These are phyloP conservation scores for Drosophila virilis DNA, from an alignment of 1,140 invertebrate genomes.

Conservation along the genomic window DNA sequence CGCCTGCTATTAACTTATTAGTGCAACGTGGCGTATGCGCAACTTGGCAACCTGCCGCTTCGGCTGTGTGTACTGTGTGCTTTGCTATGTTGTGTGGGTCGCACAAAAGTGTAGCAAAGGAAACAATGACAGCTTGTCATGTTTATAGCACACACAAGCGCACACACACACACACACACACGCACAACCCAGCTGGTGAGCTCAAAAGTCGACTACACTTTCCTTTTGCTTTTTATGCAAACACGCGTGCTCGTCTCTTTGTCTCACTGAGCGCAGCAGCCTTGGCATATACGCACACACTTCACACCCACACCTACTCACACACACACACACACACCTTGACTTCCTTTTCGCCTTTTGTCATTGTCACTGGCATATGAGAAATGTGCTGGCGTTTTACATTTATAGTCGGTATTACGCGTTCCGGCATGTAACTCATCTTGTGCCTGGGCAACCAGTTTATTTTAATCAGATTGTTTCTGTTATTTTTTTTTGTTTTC, in stretches of 20 bases:
- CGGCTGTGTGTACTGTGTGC: not conserved
- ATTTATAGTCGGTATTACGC: slow-evolving; percentile 60
- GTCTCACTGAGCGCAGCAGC: slow-evolving; percentile 44
- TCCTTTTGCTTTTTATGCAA: slow-evolving; percentile 26
- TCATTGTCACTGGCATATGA: slow-evolving; percentile 57
- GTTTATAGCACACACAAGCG: slow-evolving; percentile 55
- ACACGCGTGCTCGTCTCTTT: slow-evolving; percentile 39
- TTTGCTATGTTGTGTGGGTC: not conserved
- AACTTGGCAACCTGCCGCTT: slow-evolving; percentile 48
- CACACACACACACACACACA: slow-evolving; percentile 34
- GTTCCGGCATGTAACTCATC: slow-evolving; percentile 15
- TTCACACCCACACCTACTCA: slow-evolving; percentile 4
- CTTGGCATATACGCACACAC: slow-evolving; percentile 39
- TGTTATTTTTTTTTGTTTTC: slow-evolving; percentile 17
- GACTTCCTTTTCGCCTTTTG: slow-evolving; percentile 41
- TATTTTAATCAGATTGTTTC: slow-evolving; percentile 62
- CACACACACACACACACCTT: slow-evolving; percentile 8
- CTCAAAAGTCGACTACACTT: slow-evolving; percentile 56
- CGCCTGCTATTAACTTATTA: slow-evolving; percentile 74
- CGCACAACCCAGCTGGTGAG: slow-evolving; percentile 11
- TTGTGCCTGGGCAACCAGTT: slow-evolving; percentile 19
- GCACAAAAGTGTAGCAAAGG: slow-evolving; percentile 29
- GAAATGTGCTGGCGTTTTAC: slow-evolving; percentile 59
- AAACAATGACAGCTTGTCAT: slow-evolving; percentile 77
- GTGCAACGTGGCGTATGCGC: slow-evolving; percentile 71